Percentiles rank a stretch among this genome's conserved stretches.
phyloP scores from a whole-genome alignment of 2,113 vertebrate species.

The Thamnaconus septentrionalis region DNA sequence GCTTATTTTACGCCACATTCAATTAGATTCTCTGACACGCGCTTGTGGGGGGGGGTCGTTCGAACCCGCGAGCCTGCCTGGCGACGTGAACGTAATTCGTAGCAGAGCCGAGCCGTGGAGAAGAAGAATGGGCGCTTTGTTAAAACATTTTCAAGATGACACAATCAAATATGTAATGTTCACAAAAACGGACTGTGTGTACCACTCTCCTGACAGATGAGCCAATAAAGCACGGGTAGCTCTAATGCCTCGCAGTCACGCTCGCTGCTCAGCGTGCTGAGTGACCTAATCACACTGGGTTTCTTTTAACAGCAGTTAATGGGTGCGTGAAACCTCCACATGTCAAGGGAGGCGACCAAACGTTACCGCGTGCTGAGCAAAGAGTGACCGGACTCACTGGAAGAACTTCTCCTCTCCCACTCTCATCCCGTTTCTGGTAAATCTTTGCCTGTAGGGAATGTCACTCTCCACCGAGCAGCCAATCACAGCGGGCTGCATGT shows the following conservation, averaged over 20 bases:
- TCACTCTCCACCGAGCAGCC: conserved; percentile 83
- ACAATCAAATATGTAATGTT: conserved; percentile 52
- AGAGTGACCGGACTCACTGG: conserved; percentile 74
- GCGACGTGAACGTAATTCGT: conserved; percentile 47
- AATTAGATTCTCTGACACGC: conserved; percentile 16
- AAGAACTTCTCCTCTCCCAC: conserved; percentile 80
- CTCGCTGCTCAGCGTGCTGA: conserved; percentile 18
- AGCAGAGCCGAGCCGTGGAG: conserved; percentile 33
- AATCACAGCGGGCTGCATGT: conserved; percentile 77
- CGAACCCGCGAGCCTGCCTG: too few relatives aligned
- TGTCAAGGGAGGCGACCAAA: conserved; percentile 18
- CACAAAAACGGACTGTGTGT: conserved; percentile 29
- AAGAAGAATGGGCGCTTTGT: conserved; percentile 33
- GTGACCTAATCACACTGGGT: conserved; percentile 34
- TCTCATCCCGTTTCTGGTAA: conserved; percentile 72
- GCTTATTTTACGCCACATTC: conserved; percentile 26
- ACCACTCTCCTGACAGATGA: conserved; percentile 48
- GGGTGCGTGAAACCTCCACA: neutral
- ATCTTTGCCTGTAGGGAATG: conserved; percentile 84
- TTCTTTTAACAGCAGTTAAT: conserved; percentile 37
- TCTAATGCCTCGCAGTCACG: conserved; percentile 47
- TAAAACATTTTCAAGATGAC: conserved; percentile 45
- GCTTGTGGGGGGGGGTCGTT: too few relatives aligned
- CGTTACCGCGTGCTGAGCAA: conserved; percentile 14
- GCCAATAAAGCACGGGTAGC: conserved; percentile 41